Conservation (phyloP, 2,113 vertebrate species). For the Chaetodon auriga region DNA sequence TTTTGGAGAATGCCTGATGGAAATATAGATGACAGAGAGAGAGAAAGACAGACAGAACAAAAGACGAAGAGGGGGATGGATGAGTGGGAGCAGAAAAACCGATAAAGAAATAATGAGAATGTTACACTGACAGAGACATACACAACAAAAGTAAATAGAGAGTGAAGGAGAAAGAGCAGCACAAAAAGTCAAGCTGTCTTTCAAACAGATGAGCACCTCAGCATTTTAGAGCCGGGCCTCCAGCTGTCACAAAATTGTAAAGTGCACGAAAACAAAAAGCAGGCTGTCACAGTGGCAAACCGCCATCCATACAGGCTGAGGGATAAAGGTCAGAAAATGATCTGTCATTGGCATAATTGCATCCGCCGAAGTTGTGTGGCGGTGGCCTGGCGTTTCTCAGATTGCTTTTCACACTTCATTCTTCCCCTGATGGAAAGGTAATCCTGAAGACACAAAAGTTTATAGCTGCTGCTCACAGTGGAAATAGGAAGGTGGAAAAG, state of each 20-base stretch:
- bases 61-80: slow-evolving; percentile 20
- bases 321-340: slow-evolving; percentile 83
- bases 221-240: slow-evolving; percentile 50
- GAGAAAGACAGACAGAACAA: slow-evolving; percentile 27
- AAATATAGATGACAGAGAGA: slow-evolving; percentile 40
- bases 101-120: slow-evolving; percentile 58
- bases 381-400: slow-evolving; percentile 65
- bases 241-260: slow-evolving; percentile 50
- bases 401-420: slow-evolving; percentile 85
- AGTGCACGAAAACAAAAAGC: slow-evolving; percentile 67
- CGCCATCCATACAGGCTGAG: slow-evolving; percentile 55
- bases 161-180: slow-evolving; percentile 43
- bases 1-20: slow-evolving; percentile 79
- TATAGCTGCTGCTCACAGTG: slow-evolving; percentile 50
- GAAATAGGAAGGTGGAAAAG: slow-evolving; percentile 40
- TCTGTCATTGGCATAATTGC: slow-evolving; percentile 84
- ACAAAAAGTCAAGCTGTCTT: slow-evolving; percentile 65
- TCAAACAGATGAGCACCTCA: slow-evolving; percentile 62
- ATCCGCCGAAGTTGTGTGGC: slow-evolving; percentile 73
- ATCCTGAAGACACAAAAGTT: slow-evolving; percentile 77
- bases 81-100: slow-evolving; percentile 18
- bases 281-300: slow-evolving; percentile 51
- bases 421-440: slow-evolving; percentile 80
- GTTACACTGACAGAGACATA: slow-evolving; percentile 36
- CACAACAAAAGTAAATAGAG: slow-evolving; percentile 44